Evolutionary conservation across 2,888 invertebrate genomes (phyloP).

Genomic region (Gnatocerus cornutus): DNA sequence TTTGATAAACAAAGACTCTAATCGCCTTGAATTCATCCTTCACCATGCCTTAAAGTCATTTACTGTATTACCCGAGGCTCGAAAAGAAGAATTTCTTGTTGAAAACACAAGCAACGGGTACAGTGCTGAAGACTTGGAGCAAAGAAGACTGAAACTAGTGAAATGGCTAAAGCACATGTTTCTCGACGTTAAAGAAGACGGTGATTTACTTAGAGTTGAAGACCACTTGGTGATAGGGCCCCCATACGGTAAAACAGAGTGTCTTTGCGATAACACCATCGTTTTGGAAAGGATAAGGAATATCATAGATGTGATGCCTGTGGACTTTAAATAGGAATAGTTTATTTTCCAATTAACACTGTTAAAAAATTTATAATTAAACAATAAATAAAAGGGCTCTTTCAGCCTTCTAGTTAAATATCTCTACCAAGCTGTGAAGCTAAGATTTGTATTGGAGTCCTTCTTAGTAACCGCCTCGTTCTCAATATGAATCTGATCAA

Average conservation of each 20-base stretch:
- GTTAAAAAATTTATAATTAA: slow-evolving; percentile 24
- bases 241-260: slow-evolving; percentile 68
- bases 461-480: slow-evolving; percentile 54
- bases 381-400: slow-evolving; percentile 21
- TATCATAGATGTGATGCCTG: slow-evolving; percentile 66
- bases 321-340: slow-evolving; percentile 52
- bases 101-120: slow-evolving; percentile 5
- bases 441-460: slow-evolving; percentile 68
- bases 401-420: slow-evolving; percentile 20
- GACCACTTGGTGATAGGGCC: slow-evolving; percentile 67
- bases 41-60: slow-evolving; percentile 62
- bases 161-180: slow-evolving; percentile 67
- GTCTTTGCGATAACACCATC: slow-evolving; percentile 67
- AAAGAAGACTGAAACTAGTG: slow-evolving; percentile 59
- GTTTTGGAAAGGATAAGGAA: slow-evolving; percentile 67
- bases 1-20: slow-evolving; percentile 46
- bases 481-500: slow-evolving; percentile 65
- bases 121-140: slow-evolving; percentile 31
- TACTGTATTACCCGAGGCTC: slow-evolving; percentile 55
- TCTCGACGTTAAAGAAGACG: slow-evolving; percentile 66
- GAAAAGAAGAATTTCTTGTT: slow-evolving; percentile 51
- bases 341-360: slow-evolving; percentile 27
- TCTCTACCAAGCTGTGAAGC: slow-evolving; percentile 68
- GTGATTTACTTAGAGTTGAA: slow-evolving; percentile 65
- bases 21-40: slow-evolving; percentile 53